These are phyloP conservation scores for Pollenia amentaria DNA, from an alignment of 2,888 invertebrate genomes.

Conservation along the genomic window DNA sequence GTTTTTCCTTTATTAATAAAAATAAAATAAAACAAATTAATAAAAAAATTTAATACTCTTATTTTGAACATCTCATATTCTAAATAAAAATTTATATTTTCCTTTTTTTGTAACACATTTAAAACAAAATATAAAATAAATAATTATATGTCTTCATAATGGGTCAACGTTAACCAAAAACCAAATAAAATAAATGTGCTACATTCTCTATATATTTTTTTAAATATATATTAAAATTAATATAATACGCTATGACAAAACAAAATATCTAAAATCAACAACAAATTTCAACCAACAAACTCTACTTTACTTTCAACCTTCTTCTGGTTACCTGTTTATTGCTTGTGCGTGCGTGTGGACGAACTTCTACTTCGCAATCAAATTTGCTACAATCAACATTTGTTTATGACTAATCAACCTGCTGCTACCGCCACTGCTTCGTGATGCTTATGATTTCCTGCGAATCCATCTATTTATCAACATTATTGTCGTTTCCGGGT, in stretches of 20 bases:
- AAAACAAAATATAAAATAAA: constrained; percentile 28
- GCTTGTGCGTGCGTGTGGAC: not conserved
- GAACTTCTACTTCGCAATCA: not conserved
- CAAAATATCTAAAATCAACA: constrained; percentile 28
- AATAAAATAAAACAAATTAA: constrained; percentile 25
- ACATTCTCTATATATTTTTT: constrained; percentile 3
- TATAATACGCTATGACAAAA: not conserved
- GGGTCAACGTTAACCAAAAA: constrained; percentile 20
- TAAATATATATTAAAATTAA: constrained; percentile 10
- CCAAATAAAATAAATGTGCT: constrained; percentile 10
- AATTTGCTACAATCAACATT: constrained; percentile 40
- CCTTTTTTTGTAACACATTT: constrained; percentile 39
- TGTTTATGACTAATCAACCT: constrained; percentile 53
- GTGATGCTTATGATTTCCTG: constrained; percentile 31
- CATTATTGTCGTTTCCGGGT: constrained; percentile 48
- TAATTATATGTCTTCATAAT: constrained; percentile 42
- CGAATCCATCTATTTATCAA: not conserved
- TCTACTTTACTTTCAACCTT: constrained; percentile 74
- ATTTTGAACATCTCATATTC: constrained; percentile 9
- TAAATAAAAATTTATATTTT: constrained; percentile 53
- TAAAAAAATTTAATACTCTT: not conserved
- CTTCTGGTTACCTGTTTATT: constrained; percentile 31
- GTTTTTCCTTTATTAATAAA: constrained; percentile 21
- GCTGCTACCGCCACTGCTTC: constrained; percentile 73
- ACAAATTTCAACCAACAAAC: constrained; percentile 61